Evolutionary conservation across 1,140 invertebrate genomes (phyloP), one percentile per base, ranked within the genome.

Genomic region (Drosophila willistoni): DNA sequence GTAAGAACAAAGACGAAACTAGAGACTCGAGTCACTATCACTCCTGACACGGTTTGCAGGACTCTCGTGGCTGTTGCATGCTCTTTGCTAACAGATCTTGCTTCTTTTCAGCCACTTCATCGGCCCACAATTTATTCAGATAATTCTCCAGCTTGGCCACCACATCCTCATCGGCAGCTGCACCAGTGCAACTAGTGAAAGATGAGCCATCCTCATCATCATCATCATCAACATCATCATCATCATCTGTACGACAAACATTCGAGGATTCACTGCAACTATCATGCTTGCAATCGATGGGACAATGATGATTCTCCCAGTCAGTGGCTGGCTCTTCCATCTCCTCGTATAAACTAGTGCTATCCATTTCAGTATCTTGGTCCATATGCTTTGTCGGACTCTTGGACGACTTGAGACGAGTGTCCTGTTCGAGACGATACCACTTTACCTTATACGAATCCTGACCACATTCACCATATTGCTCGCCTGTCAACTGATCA

Each of bases 381-480:
- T 22, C 44, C 7, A 33, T 13, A 0, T 14, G 44, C 14, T 0
- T 7, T 19, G 0, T 6, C 7, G 7, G 36, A 19, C 9, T 14
- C 12, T 61, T 7, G 0, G 10, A 36, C 34, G 34, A 34, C 54
- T 47, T 3, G 17, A 6, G 7, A 25, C 36, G 63, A 13, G 36
- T 41, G 0, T 41, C 64, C 12, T 77, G 55, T 51, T 87, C 80
- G 4, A 89, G n/a, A 7, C 84, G 84, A 56, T 81, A 89, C 84
- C 84, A 87, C 19, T 75, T 83, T 7, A 87, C 84, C 62, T 87
- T 89, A 54, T 87, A 87, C 13, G 84, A 87, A n/a, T 87, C 84
- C 69, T 89, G 84, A 14, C 84, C 84, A 12, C 84, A 87, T 17
- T 87, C 84, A 0, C 84, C 84, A 10, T 69, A 89, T 74, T 73